phyloP scores from a whole-genome alignment of 2,888 invertebrate genomes.

The Agrotis segetum region DNA sequence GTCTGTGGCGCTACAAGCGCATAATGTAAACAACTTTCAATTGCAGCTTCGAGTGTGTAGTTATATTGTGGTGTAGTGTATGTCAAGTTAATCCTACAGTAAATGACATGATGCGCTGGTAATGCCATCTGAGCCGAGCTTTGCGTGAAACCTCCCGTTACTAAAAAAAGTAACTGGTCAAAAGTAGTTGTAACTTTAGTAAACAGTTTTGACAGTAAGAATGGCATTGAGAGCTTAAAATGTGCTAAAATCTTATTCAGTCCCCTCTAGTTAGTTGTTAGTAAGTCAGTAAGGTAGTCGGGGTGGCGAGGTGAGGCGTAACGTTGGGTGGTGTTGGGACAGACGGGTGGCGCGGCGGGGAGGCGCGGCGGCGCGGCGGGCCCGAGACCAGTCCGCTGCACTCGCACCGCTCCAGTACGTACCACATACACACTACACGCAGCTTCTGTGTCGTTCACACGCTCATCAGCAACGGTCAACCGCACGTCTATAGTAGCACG shows the following conservation, averaged over 20 bases:
- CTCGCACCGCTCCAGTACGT: conserved; percentile 96
- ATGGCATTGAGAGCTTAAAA: not conserved
- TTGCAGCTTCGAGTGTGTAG: too few relatives aligned
- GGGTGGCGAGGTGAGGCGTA: conserved; percentile 59
- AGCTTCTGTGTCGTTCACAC: conserved; percentile 24
- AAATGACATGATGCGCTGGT: too few relatives aligned
- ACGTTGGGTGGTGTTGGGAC: conserved; percentile 84
- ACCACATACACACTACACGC: conserved; percentile 64
- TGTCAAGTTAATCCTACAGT: too few relatives aligned
- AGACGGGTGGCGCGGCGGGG: conserved; percentile 88
- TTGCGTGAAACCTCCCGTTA: too few relatives aligned
- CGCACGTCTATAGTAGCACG: not conserved
- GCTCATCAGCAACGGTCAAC: not conserved
- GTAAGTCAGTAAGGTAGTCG: conserved; percentile 63
- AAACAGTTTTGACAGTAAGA: too few relatives aligned
- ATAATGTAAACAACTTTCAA: too few relatives aligned
- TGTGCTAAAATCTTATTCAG: not conserved
- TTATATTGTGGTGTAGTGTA: too few relatives aligned
- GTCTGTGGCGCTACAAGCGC: too few relatives aligned
- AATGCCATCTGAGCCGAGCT: too few relatives aligned
- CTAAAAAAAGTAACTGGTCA: too few relatives aligned
- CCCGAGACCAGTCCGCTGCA: conserved; percentile 96
- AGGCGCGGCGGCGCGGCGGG: conserved; percentile 91
- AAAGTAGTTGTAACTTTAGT: too few relatives aligned
- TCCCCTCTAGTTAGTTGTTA: not conserved